phyloP scores from a whole-genome alignment of 2,797 vertebrate species.

The Rhyacichthys aspro region DNA sequence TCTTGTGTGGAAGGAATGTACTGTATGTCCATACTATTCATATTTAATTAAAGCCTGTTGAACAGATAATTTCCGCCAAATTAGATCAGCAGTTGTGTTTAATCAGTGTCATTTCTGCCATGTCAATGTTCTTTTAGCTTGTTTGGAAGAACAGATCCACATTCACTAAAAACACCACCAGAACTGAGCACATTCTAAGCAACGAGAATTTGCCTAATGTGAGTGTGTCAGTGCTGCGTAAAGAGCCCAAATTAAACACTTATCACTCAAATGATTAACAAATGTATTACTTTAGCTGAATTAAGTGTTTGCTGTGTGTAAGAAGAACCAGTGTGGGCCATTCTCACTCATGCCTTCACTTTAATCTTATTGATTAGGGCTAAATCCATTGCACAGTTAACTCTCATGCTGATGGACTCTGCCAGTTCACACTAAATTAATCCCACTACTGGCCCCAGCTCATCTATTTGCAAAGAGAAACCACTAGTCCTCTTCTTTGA shows the following conservation, averaged over 20 bases:
- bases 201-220: constrained; percentile 51
- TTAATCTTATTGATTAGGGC: constrained; percentile 51
- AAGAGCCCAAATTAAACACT: constrained; percentile 51
- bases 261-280: constrained; percentile 55
- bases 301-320: constrained; percentile 26
- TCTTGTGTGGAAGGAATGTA: no score
- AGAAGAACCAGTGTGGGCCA: constrained; percentile 6
- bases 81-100: constrained; percentile 54
- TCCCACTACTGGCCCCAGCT: constrained; percentile 24
- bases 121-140: constrained; percentile 15
- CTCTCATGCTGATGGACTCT: constrained; percentile 28
- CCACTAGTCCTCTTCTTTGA: constrained; percentile 1
- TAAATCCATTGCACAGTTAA: constrained; percentile 55
- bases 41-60: constrained; percentile 51
- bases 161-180: constrained; percentile 47
- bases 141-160: constrained; percentile 29
- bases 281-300: constrained; percentile 46
- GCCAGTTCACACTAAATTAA: constrained; percentile 46
- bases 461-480: constrained; percentile 32
- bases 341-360: constrained; percentile 27
- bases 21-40: constrained; percentile 22
- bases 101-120: constrained; percentile 43
- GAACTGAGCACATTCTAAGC: constrained; percentile 54
- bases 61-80: constrained; percentile 51
- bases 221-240: constrained; percentile 48